phyloP scores from a whole-genome alignment of 2,797 vertebrate genomes.

The Pseudochirops cupreus region DNA sequence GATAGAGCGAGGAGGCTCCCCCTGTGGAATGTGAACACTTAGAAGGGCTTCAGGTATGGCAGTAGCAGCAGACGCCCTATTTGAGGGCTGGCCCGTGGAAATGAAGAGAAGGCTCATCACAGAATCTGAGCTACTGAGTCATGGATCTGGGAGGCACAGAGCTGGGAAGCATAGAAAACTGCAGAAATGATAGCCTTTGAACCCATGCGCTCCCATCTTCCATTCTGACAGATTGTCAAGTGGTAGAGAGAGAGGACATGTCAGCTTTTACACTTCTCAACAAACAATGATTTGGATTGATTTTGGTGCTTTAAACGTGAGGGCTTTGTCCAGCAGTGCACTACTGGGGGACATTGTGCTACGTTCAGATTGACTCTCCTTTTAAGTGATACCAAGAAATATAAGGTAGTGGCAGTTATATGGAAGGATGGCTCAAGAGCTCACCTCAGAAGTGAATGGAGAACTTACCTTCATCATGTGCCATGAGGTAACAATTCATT shows the following conservation, averaged over 20 bases:
- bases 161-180: background rate
- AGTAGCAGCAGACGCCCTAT: background rate
- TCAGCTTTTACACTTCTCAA: background rate
- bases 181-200: background rate
- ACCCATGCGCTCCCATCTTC: background rate
- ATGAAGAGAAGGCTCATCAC: background rate
- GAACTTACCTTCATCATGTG: background rate
- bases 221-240: background rate
- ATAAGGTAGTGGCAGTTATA: background rate
- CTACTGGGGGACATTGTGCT: background rate
- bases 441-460: background rate
- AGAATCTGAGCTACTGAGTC: background rate
- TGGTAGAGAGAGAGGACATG: background rate
- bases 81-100: background rate
- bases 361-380: background rate
- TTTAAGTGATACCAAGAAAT: background rate
- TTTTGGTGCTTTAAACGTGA: background rate
- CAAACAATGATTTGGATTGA: background rate
- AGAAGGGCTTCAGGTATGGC: background rate
- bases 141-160: background rate
- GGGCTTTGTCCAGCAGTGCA: background rate
- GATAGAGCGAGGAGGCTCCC: background rate
- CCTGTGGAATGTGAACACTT: background rate
- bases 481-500: background rate
- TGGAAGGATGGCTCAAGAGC: background rate